These are phyloP conservation scores for Clavelina lepadiformis DNA, from an alignment of 23 tunicate genomes.

Conservation along the genomic window DNA sequence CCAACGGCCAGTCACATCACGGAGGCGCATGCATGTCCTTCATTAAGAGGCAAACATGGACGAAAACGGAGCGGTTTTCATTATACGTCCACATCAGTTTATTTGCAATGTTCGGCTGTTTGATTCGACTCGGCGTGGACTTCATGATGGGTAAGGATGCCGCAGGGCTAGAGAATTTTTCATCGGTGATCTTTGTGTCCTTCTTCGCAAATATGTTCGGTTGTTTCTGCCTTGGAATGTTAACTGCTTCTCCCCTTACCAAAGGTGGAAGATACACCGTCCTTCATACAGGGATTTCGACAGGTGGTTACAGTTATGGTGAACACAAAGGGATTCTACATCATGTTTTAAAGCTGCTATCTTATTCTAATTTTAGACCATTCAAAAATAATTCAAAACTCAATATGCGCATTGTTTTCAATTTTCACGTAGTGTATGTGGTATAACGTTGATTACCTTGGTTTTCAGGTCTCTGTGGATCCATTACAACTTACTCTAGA, in stretches of 20 bases:
- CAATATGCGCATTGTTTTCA: no score
- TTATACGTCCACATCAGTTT: not conserved
- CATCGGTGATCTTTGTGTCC: not conserved
- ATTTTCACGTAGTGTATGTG: no score
- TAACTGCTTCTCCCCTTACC: not conserved
- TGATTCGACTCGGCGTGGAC: not conserved
- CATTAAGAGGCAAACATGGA: no score
- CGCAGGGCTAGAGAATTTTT: not conserved
- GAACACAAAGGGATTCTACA: no score
- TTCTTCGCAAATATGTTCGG: not conserved
- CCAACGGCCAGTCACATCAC: no score
- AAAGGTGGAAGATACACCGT: not conserved
- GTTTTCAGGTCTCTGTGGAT: not conserved
- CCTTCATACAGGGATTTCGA: not conserved
- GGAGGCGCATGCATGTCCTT: no score
- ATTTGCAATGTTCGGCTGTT: not conserved
- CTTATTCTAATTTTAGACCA: no score
- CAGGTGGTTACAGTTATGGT: not conserved
- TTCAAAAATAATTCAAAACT: no score
- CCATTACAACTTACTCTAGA: not conserved
- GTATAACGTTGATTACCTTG: no score
- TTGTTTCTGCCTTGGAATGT: not conserved
- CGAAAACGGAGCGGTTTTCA: no score
- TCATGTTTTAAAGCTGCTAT: no score
- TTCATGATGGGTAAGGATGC: not conserved